phyloP scores from a whole-genome alignment of 2,888 invertebrate genomes.

The Pyrochroa serraticornis region DNA sequence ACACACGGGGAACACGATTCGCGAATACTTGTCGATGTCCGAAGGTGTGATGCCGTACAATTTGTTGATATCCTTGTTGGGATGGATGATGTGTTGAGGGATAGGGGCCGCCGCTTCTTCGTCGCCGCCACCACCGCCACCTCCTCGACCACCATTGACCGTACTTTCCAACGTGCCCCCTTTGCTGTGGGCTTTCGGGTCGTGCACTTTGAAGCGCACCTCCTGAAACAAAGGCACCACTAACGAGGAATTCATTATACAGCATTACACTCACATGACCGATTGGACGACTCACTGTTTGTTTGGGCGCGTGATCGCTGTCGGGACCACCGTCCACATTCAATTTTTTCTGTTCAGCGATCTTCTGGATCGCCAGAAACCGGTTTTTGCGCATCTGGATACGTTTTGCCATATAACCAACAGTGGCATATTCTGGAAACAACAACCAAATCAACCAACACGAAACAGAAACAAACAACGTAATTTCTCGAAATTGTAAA shows the following conservation, averaged over 20 bases:
- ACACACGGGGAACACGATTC: slow-evolving; percentile 97
- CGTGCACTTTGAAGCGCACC: slow-evolving; percentile 94
- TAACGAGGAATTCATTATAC: slow-evolving; percentile 57
- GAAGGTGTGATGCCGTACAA: slow-evolving; percentile 92
- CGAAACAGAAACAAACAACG: no score
- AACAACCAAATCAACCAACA: slow-evolving; percentile 6
- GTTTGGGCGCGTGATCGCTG: slow-evolving; percentile 78
- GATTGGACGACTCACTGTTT: slow-evolving; percentile 68
- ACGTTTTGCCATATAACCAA: slow-evolving; percentile 97
- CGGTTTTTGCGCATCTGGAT: slow-evolving; percentile 96
- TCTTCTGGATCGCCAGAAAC: slow-evolving; percentile 88
- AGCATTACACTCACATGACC: slow-evolving; percentile 48
- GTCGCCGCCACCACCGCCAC: slow-evolving; percentile 59
- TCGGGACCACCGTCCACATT: slow-evolving; percentile 79
- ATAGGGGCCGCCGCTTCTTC: slow-evolving; percentile 71
- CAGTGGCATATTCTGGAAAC: slow-evolving; percentile 92
- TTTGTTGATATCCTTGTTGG: slow-evolving; percentile 91
- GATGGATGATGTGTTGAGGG: slow-evolving; percentile 81
- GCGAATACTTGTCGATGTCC: slow-evolving; percentile 98
- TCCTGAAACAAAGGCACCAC: slow-evolving; percentile 78
- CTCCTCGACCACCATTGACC: slow-evolving; percentile 78
- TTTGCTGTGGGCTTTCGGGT: slow-evolving; percentile 92
- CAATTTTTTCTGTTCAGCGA: slow-evolving; percentile 89
- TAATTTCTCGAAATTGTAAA: no score
- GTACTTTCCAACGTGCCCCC: slow-evolving; percentile 91